A percentile compares a stretch with the other conserved stretches of the same genome.
Evolutionary conservation across 2,113 vertebrate species (phyloP).

Genomic region (Bungarus multicinctus): DNA sequence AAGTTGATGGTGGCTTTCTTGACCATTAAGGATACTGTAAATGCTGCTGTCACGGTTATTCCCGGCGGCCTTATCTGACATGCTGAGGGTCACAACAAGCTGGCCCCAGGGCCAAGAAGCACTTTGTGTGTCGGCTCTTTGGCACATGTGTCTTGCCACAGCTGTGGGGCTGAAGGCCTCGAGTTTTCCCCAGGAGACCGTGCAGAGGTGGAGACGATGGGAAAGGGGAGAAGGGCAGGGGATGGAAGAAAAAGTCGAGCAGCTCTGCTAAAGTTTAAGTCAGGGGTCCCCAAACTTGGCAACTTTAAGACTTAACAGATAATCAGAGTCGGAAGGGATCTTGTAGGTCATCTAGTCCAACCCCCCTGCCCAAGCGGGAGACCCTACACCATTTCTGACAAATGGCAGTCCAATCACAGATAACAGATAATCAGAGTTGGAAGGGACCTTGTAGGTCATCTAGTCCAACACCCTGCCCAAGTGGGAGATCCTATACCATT

Average conservation of each 20-base stretch:
- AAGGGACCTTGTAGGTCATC: too few species aligned
- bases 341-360: too few species aligned
- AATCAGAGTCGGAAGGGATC: too few species aligned
- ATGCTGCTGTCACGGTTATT: neutral
- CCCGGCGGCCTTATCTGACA: neutral
- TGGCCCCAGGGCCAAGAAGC: neutral
- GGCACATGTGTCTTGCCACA: neutral
- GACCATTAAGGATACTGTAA: conserved; percentile 4
- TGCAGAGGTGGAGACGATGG: neutral
- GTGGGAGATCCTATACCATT: too few species aligned
- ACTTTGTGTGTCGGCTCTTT: neutral
- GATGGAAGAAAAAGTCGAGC: neutral
- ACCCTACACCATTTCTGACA: too few species aligned
- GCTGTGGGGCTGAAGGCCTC: neutral
- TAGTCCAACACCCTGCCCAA: too few species aligned
- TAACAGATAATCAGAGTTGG: too few species aligned
- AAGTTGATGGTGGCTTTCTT: neutral
- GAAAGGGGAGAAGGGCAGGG: neutral
- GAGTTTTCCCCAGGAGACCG: neutral
- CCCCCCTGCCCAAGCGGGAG: too few species aligned
- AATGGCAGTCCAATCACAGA: too few species aligned
- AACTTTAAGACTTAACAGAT: too few species aligned
- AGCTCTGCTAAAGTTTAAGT: neutral
- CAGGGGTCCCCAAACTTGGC: too few species aligned
- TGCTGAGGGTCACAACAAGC: neutral